Percentiles rank a stretch among this genome's conserved stretches.
phyloP scores from a whole-genome alignment of 2,113 vertebrate species.

The Panurus biarmicus region DNA sequence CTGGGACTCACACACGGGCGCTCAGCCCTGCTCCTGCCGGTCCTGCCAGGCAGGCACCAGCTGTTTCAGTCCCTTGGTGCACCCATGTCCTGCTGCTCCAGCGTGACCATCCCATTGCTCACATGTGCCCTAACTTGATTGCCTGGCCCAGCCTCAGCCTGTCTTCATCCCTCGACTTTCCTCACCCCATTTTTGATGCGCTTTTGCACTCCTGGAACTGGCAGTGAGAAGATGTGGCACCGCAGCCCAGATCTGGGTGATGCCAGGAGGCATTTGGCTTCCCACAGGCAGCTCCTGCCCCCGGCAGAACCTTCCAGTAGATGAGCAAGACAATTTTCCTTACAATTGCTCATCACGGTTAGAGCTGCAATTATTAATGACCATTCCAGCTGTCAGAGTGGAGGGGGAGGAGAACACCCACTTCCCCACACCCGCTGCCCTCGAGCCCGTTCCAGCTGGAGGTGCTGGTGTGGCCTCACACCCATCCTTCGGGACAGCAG shows the following conservation, averaged over 20 bases:
- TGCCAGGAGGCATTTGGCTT: background rate
- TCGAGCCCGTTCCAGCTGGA: background rate
- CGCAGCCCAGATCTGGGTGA: background rate
- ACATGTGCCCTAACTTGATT: fast-evolving
- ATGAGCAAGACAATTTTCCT: conserved; percentile 35
- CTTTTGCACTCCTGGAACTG: background rate
- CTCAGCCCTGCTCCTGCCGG: background rate
- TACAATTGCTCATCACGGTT: background rate
- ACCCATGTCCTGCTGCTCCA: background rate
- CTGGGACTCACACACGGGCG: fast-evolving
- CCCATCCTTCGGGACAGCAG: background rate
- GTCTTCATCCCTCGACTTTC: background rate
- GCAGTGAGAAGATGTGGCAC: background rate
- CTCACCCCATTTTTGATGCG: background rate
- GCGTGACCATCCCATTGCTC: fast-evolving
- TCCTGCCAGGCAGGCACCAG: background rate
- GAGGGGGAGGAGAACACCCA: background rate
- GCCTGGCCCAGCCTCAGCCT: background rate
- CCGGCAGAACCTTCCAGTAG: conserved; percentile 29
- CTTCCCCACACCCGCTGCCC: background rate
- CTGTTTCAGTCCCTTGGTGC: background rate
- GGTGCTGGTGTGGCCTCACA: background rate
- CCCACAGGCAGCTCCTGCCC: background rate
- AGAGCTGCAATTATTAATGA: conserved; percentile 53
- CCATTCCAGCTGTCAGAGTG: conserved; percentile 17